phyloP scores from a whole-genome alignment of 2,113 vertebrate genomes.

The Oreotrochilus melanogaster region DNA sequence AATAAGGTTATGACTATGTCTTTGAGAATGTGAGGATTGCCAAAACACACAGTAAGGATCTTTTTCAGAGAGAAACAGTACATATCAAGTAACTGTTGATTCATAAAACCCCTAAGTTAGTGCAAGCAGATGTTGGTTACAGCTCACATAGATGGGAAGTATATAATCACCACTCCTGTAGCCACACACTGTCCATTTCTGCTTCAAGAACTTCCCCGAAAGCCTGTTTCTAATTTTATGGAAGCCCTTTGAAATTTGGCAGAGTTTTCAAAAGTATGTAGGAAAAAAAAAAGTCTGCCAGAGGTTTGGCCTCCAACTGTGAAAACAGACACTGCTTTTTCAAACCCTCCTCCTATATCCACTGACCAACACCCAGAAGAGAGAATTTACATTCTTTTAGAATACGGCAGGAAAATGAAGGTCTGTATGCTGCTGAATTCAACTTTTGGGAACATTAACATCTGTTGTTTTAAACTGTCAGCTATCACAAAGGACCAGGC shows the following conservation, averaged over 20 bases:
- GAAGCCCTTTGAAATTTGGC: slow-evolving; percentile 82
- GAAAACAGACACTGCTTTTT: slow-evolving; percentile 77
- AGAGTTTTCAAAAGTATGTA: slow-evolving; percentile 72
- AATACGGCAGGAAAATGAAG: slow-evolving; percentile 80
- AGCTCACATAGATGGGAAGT: slow-evolving; percentile 61
- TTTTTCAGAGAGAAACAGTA: slow-evolving; percentile 61
- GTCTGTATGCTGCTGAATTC: slow-evolving; percentile 71
- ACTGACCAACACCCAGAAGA: slow-evolving; percentile 74
- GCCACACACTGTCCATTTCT: slow-evolving; percentile 72
- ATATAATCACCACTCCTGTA: slow-evolving; percentile 65
- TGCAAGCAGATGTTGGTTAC: slow-evolving; percentile 76
- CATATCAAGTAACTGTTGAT: slow-evolving; percentile 55
- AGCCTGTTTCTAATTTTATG: slow-evolving; percentile 84
- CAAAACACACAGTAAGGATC: slow-evolving; percentile 25
- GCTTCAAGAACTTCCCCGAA: slow-evolving; percentile 76
- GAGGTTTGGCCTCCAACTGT: slow-evolving; percentile 72
- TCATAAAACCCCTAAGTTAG: slow-evolving; percentile 66
- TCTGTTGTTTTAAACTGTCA: slow-evolving; percentile 36
- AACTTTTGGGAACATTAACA: not conserved
- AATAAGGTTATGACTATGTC: not conserved
- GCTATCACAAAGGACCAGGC: slow-evolving; percentile 28
- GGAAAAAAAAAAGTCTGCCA: slow-evolving; percentile 60
- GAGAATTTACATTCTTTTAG: slow-evolving; percentile 69
- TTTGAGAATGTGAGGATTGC: not conserved
- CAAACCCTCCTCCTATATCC: slow-evolving; percentile 69